Percentiles rank a stretch among this genome's conserved stretches.
phyloP scores from a whole-genome alignment of 2,888 invertebrate genomes.

The Troilus luridus region DNA sequence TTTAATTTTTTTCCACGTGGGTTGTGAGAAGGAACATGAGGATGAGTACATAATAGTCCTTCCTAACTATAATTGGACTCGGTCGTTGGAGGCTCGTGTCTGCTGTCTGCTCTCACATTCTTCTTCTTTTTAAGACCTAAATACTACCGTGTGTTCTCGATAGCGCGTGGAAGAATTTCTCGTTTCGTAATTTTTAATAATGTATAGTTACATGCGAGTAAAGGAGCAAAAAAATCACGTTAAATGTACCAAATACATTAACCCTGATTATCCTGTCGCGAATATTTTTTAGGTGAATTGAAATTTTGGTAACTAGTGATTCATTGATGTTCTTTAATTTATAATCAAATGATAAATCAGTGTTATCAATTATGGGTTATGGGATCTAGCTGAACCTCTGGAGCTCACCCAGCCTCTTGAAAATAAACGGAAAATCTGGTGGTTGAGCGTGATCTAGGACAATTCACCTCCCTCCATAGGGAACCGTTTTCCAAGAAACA shows the following conservation, averaged over 20 bases:
- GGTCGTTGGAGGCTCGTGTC: slow-evolving; percentile 38
- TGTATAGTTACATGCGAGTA: neutral
- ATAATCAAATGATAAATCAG: too few relatives aligned
- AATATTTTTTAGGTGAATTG: neutral
- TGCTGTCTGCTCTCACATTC: neutral
- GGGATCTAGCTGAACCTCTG: too few relatives aligned
- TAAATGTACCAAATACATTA: neutral
- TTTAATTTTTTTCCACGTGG: slow-evolving; percentile 12
- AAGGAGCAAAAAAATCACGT: neutral
- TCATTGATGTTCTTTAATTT: too few relatives aligned
- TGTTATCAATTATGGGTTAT: too few relatives aligned
- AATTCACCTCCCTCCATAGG: too few relatives aligned
- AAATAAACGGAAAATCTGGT: too few relatives aligned
- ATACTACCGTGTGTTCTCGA: neutral
- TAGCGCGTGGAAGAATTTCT: neutral
- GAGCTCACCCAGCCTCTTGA: too few relatives aligned
- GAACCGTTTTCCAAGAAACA: too few relatives aligned
- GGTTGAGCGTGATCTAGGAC: too few relatives aligned
- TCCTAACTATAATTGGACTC: slow-evolving; percentile 36
- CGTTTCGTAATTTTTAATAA: neutral
- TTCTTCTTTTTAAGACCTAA: slow-evolving; percentile 2
- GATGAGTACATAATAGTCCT: slow-evolving; percentile 36
- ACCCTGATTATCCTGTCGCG: neutral
- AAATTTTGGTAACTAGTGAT: too few relatives aligned
- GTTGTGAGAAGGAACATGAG: neutral